phyloP scores from a whole-genome alignment of 2,113 vertebrate species.

The Cromileptes altivelis region DNA sequence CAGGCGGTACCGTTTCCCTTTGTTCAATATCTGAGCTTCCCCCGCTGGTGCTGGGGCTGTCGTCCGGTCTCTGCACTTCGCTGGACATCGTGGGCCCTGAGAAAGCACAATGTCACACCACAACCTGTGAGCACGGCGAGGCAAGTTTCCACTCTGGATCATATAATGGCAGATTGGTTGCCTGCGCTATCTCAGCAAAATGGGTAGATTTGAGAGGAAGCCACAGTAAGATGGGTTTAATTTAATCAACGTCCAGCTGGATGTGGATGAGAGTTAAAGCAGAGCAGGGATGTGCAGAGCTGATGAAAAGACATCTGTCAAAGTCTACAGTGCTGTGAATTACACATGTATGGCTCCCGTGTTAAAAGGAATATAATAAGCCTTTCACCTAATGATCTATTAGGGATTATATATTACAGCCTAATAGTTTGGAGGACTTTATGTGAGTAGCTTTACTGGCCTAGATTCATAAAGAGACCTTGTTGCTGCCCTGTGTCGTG shows the following conservation, averaged over 20 bases:
- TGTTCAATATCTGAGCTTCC: slow-evolving; percentile 98
- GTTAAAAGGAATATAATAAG: slow-evolving; percentile 11
- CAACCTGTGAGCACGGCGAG: background rate
- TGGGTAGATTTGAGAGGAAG: slow-evolving; percentile 12
- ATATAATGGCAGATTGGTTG: background rate
- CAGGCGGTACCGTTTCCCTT: slow-evolving; percentile 91
- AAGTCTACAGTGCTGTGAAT: slow-evolving; percentile 2
- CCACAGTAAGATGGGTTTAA: background rate
- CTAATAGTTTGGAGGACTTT: slow-evolving; percentile 18
- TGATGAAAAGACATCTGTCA: slow-evolving; percentile 21
- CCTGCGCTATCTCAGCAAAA: slow-evolving; percentile 23
- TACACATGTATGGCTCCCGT: background rate
- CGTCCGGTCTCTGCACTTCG: slow-evolving; percentile 97
- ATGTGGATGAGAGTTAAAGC: background rate
- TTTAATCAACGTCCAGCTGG: slow-evolving; percentile 4
- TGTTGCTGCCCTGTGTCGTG: background rate
- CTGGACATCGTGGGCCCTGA: slow-evolving; percentile 94
- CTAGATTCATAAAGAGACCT: background rate
- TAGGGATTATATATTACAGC: slow-evolving; percentile 2
- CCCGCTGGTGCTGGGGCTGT: slow-evolving; percentile 98
- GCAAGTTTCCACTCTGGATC: background rate
- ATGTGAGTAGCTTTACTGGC: background rate
- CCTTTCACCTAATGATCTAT: slow-evolving; percentile 19
- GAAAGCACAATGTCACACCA: background rate
- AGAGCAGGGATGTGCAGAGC: background rate